Evolutionary conservation across 2,113 vertebrate species (phyloP), one percentile per base, ranked within the genome.

Genomic region (Cervus canadensis): DNA sequence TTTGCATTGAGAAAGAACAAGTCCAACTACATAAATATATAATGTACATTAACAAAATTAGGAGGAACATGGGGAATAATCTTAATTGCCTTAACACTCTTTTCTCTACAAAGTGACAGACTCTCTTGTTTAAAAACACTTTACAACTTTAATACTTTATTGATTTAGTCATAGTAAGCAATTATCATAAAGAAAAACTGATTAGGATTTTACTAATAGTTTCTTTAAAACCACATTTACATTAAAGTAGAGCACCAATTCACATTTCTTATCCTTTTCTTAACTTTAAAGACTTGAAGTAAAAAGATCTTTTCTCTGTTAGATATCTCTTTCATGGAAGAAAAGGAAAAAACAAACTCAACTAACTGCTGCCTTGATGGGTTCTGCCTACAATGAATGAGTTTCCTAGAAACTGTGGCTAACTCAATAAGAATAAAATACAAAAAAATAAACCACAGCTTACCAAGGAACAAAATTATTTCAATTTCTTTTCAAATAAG

Each of bases 401-500:
- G 19, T 78, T 93, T 96, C 95, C 78, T 81, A 36, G 78, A 95
- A 97, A 78, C 28, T 50, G 17, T 56, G 14, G 54, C 59, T 90
- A 92, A 83, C 87, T 14, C 48, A 67, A 30, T 43, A 50, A 87
- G 30, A 36, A 97, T 9, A 36, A 95, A 71, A 93, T 87, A 45
- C 74, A 17, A 94, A 78, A 67, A 95, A 94, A 87, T 57, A 67
- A 97, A 67, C 7, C 36, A 13, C 25, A 26, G 11, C 43, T 83
- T 64, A 90, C 36, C n/a, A 67, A 94, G 48, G 84, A 19, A 92
- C 56, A 96, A 92, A 97, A 95, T 91, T 45, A 93, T 23, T 71
- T 85, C 30, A 91, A 93, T 85, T 89, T 4, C 23, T 76, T 95
- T 91, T 87, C 60, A 83, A 94, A 83, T 50, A 78, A 92, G 89